These are phyloP conservation scores for Microctenopoma stevenorrisi DNA, from an alignment of 2,797 vertebrate species.

Conservation along the genomic window DNA sequence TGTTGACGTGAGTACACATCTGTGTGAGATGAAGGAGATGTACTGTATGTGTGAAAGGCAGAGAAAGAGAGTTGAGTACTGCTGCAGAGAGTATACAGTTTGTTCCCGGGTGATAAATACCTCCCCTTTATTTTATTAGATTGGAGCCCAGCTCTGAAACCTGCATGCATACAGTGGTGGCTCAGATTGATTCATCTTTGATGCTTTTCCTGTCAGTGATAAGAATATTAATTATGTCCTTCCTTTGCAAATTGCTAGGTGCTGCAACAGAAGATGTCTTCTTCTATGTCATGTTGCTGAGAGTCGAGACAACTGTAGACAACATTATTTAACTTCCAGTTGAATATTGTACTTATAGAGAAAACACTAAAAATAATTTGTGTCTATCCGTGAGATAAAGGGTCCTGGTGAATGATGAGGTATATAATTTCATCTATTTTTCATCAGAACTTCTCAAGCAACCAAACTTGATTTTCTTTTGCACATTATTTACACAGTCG, in stretches of 20 bases:
- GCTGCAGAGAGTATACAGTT: slow-evolving; percentile 34
- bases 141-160: slow-evolving; percentile 59
- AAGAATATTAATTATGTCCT: slow-evolving; percentile 77
- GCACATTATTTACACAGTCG: no score
- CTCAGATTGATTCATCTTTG: slow-evolving; percentile 66
- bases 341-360: no score
- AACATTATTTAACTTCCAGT: no score
- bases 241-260: slow-evolving; percentile 54
- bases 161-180: slow-evolving; percentile 40
- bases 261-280: slow-evolving; percentile 40
- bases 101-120: slow-evolving; percentile 56
- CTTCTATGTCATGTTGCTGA: slow-evolving; percentile 20
- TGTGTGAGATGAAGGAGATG: slow-evolving; percentile 18
- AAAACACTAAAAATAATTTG: no score
- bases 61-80: slow-evolving; percentile 24
- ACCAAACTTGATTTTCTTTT: no score
- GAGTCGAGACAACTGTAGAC: no score
- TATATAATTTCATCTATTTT: no score
- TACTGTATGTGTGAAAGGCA: slow-evolving; percentile 31
- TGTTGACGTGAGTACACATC: background rate
- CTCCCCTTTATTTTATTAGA: slow-evolving; percentile 55
- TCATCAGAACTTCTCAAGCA: no score
- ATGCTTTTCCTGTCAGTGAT: slow-evolving; percentile 64
- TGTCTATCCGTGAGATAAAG: no score
- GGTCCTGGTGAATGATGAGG: no score